Percentiles rank a stretch among this genome's conserved stretches.
phyloP scores from a whole-genome alignment of 1,140 invertebrate genomes.

The Papilio polyxenes region DNA sequence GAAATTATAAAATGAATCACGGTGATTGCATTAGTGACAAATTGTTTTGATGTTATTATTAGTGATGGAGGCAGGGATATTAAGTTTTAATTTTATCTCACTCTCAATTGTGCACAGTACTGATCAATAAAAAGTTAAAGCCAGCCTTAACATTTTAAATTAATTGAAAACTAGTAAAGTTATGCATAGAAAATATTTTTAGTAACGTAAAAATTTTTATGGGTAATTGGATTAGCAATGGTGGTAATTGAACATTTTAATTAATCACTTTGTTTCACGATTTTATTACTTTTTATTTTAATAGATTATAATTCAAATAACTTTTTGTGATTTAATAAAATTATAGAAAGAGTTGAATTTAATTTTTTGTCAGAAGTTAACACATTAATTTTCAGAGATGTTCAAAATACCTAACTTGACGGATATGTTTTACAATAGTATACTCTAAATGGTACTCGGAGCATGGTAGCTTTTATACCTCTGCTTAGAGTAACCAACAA shows the following conservation, averaged over 20 bases:
- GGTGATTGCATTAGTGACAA: slow-evolving; percentile 51
- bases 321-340: background rate
- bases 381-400: too few species aligned
- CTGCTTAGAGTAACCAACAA: background rate
- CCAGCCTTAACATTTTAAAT: background rate
- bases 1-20: slow-evolving; percentile 52
- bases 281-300: background rate
- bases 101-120: slow-evolving; percentile 14
- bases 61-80: slow-evolving; percentile 5
- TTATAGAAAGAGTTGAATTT: background rate
- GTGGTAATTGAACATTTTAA: too few species aligned
- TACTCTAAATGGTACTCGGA: background rate
- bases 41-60: slow-evolving; percentile 47
- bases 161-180: background rate
- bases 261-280: background rate
- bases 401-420: background rate
- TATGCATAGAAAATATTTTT: background rate
- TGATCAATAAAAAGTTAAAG: slow-evolving; percentile 24
- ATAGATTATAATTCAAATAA: background rate
- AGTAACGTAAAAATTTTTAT: background rate
- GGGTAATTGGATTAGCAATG: background rate
- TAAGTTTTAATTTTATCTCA: slow-evolving; percentile 20
- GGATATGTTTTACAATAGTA: too few species aligned
- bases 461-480: too few species aligned
- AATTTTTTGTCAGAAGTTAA: too few species aligned